phyloP scores from a whole-genome alignment of 2,113 vertebrate genomes.

The Epinephelus moara region DNA sequence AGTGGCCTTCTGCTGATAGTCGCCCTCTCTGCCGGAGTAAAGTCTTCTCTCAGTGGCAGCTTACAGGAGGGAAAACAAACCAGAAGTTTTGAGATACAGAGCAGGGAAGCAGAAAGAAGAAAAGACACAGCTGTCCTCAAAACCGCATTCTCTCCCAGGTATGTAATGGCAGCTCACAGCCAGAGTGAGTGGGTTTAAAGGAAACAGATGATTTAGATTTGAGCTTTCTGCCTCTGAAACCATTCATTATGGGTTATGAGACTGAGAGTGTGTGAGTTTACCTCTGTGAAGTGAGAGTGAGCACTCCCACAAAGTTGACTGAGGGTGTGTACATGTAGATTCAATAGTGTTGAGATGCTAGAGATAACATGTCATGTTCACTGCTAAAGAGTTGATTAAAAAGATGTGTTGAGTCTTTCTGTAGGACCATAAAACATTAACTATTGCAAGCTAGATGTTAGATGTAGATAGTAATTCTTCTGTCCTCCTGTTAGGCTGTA shows the following conservation, averaged over 20 bases:
- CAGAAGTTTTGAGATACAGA: conserved; percentile 63
- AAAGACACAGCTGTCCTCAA: conserved; percentile 31
- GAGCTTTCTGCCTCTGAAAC: conserved; percentile 47
- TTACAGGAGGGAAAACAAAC: conserved; percentile 75
- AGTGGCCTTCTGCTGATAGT: conserved; percentile 83
- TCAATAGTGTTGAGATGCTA: background rate
- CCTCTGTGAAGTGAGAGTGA: conserved; percentile 29
- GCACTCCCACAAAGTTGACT: conserved; percentile 22
- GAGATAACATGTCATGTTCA: background rate
- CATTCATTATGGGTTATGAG: conserved; percentile 58
- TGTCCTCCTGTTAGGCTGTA: conserved; percentile 42
- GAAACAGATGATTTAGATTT: conserved; percentile 50
- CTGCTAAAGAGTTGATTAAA: background rate
- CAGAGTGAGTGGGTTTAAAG: conserved; percentile 39
- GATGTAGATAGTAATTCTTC: conserved; percentile 1
- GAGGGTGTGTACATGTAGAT: conserved; percentile 13
- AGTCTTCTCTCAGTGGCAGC: conserved; percentile 76
- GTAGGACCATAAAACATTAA: background rate
- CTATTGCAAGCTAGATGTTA: background rate
- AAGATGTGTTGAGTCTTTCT: background rate
- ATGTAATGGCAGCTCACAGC: conserved; percentile 57
- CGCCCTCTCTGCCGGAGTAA: conserved; percentile 68
- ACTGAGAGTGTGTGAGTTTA: conserved; percentile 46
- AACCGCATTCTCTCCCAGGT: conserved; percentile 66
- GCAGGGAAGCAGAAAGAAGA: conserved; percentile 50